These are phyloP conservation scores for Oreortyx pictus DNA, from an alignment of 2,797 vertebrate genomes.

Conservation along the genomic window DNA sequence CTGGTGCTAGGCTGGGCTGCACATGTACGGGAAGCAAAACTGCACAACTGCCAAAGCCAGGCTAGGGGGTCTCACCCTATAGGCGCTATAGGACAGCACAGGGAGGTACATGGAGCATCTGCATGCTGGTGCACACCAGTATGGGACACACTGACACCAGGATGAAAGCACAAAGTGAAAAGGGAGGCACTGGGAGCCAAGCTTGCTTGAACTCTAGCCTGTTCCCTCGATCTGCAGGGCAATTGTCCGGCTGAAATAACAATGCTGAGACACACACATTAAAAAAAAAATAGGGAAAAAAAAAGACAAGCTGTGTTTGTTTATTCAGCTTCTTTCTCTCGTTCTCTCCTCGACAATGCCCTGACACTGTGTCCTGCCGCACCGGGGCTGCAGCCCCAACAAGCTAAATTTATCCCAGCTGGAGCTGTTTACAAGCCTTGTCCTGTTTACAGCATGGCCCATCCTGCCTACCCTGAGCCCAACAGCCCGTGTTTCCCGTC, in stretches of 20 bases:
- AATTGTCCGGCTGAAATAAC: slow-evolving; percentile 80
- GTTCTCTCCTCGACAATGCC: slow-evolving; percentile 74
- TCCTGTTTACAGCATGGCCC: slow-evolving; percentile 78
- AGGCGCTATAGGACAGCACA: not conserved
- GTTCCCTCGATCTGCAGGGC: slow-evolving; percentile 59
- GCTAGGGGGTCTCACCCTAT: not conserved
- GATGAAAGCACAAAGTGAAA: slow-evolving; percentile 27
- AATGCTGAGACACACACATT: slow-evolving; percentile 51
- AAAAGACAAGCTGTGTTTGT: slow-evolving; percentile 73
- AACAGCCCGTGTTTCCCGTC: not conserved
- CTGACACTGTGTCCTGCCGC: slow-evolving; percentile 75
- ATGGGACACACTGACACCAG: not conserved
- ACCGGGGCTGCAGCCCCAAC: slow-evolving; percentile 66
- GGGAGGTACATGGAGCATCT: not conserved
- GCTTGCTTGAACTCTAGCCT: slow-evolving; percentile 50
- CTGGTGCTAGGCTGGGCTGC: not conserved
- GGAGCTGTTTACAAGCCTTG: slow-evolving; percentile 81
- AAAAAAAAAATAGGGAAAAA: not conserved
- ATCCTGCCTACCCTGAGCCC: slow-evolving; percentile 64
- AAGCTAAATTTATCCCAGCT: slow-evolving; percentile 81
- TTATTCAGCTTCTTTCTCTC: slow-evolving; percentile 78
- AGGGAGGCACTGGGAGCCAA: slow-evolving; percentile 12
- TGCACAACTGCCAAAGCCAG: not conserved
- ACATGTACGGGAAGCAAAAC: not conserved
- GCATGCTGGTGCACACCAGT: fast-evolving